These are phyloP conservation scores for Catharus fuscescens DNA, from an alignment of 2,113 vertebrate species.

Conservation along the genomic window DNA sequence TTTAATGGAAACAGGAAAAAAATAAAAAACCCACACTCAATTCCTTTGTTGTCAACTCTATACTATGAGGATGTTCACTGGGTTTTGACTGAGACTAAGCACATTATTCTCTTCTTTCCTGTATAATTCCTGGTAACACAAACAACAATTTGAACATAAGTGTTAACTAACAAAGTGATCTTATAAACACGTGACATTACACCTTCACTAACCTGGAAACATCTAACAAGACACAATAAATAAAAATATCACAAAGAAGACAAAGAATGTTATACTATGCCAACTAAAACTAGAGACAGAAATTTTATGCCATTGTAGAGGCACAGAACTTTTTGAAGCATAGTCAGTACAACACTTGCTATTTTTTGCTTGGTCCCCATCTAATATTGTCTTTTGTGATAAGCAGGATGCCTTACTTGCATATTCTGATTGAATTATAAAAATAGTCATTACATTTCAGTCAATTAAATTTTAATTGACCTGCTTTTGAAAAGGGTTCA, in stretches of 20 bases:
- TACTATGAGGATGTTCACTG: not conserved
- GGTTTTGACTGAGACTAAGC: not conserved
- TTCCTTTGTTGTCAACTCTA: not conserved
- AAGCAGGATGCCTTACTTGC: not conserved
- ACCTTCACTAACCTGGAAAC: not conserved
- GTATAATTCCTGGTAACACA: not conserved
- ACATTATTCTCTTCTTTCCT: not conserved
- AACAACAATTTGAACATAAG: not conserved
- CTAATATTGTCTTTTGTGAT: not conserved
- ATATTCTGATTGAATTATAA: not conserved
- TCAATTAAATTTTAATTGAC: not conserved
- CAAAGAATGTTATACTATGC: not conserved
- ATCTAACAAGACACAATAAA: not conserved
- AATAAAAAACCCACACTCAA: not conserved
- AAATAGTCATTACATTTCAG: not conserved
- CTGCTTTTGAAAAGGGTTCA: not conserved
- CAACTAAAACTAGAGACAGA: not conserved
- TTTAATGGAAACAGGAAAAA: not conserved
- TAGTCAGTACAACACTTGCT: not conserved
- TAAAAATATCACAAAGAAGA: not conserved
- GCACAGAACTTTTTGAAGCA: not conserved
- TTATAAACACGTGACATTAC: not conserved
- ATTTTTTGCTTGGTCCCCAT: not conserved
- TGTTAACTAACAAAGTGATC: not conserved
- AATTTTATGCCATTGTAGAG: not conserved